Conservation (phyloP, 30 jellyfish, hydroid and myxozoan species). For the Rhopilema esculentum region DNA sequence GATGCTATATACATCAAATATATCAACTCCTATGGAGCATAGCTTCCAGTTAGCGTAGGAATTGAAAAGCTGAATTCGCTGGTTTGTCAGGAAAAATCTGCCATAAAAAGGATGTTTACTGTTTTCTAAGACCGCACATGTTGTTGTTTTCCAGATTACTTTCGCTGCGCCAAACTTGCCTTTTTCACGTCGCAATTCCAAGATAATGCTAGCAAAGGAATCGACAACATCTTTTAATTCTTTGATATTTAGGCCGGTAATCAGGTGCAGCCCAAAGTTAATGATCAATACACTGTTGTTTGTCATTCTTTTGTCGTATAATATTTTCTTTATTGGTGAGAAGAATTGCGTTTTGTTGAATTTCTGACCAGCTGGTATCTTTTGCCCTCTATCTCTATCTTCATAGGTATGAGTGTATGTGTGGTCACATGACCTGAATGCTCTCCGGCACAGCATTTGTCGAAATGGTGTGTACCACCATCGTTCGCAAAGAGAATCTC, state of each 20-base stretch:
- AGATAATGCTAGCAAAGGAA: slow-evolving; percentile 13
- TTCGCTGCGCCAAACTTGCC: slow-evolving; percentile 8
- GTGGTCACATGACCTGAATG: slow-evolving; percentile 37
- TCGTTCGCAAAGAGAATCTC: slow-evolving; percentile 62
- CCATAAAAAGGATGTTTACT: neutral
- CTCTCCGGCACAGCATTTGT: slow-evolving; percentile 23
- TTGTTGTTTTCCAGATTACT: slow-evolving; percentile 73
- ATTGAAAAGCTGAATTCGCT: slow-evolving; percentile 34
- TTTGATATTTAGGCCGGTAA: neutral
- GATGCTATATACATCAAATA: slow-evolving; percentile 42
- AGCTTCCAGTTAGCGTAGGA: slow-evolving; percentile 63
- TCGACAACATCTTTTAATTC: slow-evolving; percentile 19
- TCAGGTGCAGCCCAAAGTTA: slow-evolving; percentile 66
- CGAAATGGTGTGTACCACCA: slow-evolving; percentile 41
- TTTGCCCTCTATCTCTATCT: neutral
- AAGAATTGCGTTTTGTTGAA: slow-evolving; percentile 52
- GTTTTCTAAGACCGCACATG: slow-evolving; percentile 32
- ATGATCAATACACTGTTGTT: slow-evolving; percentile 56
- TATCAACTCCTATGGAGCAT: slow-evolving; percentile 52
- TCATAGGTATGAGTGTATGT: slow-evolving; percentile 72
- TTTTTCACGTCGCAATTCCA: neutral
- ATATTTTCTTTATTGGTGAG: slow-evolving; percentile 6
- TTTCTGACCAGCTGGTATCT: neutral
- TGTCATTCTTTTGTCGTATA: slow-evolving; percentile 35
- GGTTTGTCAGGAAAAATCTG: slow-evolving; percentile 58